Evolutionary conservation across 2,797 vertebrate species (phyloP), one percentile per base, ranked within the genome.

Genomic region (Oreortyx pictus): DNA sequence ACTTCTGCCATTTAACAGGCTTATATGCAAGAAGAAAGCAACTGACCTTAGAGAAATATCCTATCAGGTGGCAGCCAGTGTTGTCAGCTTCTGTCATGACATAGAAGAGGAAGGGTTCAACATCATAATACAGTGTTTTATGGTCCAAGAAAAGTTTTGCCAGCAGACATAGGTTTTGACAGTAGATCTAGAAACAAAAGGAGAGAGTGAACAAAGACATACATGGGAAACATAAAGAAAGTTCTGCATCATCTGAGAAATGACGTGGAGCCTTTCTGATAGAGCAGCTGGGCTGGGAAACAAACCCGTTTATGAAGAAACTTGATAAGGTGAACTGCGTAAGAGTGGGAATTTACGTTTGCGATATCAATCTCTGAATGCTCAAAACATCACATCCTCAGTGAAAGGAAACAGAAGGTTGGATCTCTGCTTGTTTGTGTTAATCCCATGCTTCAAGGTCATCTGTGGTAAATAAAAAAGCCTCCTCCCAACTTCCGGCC

Each of bases 31-130:
- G 10, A n/a, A n/a, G 31, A 46, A 43, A 52, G 44, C 2, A 3
- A 79, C 97, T 91, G 68, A 99, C 99, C 98, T 99, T 99, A 67
- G 99, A 99, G 96, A 99, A 99, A 97, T 99, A 99, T 5, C 99
- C 99, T 89, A 99, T 99, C 75, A 99, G 98, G 95, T 99, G 99
- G 96, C 99, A 99, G 96, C 99, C 99, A 1, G 99, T 99, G 98
- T 99, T 99, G 98, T 99, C 99, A 1, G 99, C 99, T 96, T 99
- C 99, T 1, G 99, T 99, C 99, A 99, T 99, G 94, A 99, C 99
- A 13, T 99, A 99, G 97, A 99, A 99, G 19, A 99, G 98, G 95
- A 99, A 99, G 17, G 99, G 99, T 46, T 99, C 99, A 72, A 99
- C 99, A 3, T 99, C 99, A 1, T 99, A 99, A 77, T 99, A 99